Evolutionary conservation across 2,113 vertebrate genomes (phyloP).

Genomic region (Gnathonemus echidnorhynchus): DNA sequence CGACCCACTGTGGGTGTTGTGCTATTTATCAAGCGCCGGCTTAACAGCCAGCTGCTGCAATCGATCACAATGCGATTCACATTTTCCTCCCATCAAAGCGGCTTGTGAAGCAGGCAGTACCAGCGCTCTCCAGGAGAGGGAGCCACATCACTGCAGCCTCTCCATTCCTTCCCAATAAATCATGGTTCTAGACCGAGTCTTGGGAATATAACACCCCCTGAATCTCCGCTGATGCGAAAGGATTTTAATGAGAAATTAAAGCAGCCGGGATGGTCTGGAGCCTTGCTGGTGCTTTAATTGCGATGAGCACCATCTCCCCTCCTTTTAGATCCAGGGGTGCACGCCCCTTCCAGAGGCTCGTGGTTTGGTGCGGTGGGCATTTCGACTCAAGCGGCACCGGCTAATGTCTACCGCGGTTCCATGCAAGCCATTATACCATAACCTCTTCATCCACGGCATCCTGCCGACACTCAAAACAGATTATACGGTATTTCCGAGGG

Average conservation of each 20-base stretch:
- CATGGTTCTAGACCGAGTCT: constrained; percentile 9
- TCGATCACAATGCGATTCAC: constrained; percentile 4
- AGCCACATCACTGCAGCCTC: constrained; percentile 16
- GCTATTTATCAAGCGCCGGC: background rate
- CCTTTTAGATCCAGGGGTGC: background rate
- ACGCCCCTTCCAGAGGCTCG: background rate
- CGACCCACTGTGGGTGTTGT: background rate
- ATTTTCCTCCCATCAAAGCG: background rate
- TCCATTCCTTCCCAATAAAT: constrained; percentile 9
- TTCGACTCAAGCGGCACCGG: background rate
- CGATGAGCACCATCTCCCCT: background rate
- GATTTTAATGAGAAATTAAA: constrained; percentile 38
- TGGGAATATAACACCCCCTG: constrained; percentile 34
- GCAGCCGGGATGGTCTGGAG: background rate
- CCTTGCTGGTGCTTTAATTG: background rate
- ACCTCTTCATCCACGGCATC: background rate
- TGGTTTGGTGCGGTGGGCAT: background rate
- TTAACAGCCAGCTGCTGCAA: background rate
- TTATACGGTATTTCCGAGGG: background rate
- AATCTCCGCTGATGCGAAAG: constrained; percentile 31
- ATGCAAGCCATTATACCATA: background rate
- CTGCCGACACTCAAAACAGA: background rate
- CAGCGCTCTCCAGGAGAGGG: constrained; percentile 26
- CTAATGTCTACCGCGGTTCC: background rate
- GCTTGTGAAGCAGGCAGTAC: constrained; percentile 1